Evolutionary conservation across 2,888 invertebrate genomes (phyloP), one percentile per base, ranked within the genome.

Genomic region (Dicyrtoma fusca): DNA sequence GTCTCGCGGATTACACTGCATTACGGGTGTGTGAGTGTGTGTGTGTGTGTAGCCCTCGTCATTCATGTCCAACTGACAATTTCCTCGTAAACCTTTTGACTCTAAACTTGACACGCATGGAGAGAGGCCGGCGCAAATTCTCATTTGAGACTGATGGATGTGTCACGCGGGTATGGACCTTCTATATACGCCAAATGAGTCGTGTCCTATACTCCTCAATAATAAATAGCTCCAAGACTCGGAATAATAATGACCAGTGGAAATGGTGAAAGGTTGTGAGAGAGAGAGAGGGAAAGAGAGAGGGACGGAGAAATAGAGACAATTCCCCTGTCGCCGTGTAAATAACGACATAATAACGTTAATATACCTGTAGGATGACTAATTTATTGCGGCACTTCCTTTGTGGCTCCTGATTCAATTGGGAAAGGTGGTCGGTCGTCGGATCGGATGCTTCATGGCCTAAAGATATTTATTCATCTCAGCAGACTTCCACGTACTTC

Each of bases 311-410:
- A 26, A 49, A 14, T 11, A n/a, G 64, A 64, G 64, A 64, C 64
- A 49, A 64, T 49, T 49, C 25, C 13, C 64, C 42, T 63, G 44
- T 63, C 63, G 63, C 63, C 47, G 47, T 63, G 45, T 63, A 45
- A 44, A 63, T 63, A 63, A 63, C 45, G 64, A 64, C 49, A 64
- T 69, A 69, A 69, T 42, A 59, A 45, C 53, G 57, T 68, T 68
- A 69, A 69, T 69, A 69, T 57, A 69, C 69, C 69, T 69, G 59
- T 69, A 68, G 59, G 62, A 66, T 72, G 72, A 72, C 68, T 72
- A 72, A 72, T 72, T 72, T 72, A 72, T 72, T 45, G 57, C 61
- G 45, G 61, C 26, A 64, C 63, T 71, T 71, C 71, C 64, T 71
- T 71, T 71, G 71, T 64, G 71, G 71, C 45, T 63, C 63, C 45